Conservation (phyloP, 2,113 vertebrate genomes). For the Psophia crepitans region DNA sequence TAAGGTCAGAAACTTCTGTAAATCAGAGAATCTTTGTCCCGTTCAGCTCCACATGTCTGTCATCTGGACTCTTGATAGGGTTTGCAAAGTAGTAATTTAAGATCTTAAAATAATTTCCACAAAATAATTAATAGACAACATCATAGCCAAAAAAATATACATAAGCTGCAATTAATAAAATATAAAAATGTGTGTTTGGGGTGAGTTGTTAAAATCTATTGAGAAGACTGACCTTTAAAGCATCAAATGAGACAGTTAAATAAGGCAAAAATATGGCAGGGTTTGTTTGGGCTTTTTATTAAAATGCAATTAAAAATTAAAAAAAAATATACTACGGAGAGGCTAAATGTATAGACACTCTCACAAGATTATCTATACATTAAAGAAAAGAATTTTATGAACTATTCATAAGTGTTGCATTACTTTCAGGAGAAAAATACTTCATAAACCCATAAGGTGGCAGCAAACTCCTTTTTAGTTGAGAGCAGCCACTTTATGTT, state of each 20-base stretch:
- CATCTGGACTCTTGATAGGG: not conserved
- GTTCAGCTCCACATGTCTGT: not conserved
- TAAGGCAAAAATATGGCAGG: not conserved
- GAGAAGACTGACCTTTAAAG: not conserved
- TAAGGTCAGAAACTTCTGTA: not conserved
- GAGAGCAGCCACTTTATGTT: not conserved
- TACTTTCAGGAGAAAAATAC: not conserved
- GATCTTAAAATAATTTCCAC: not conserved
- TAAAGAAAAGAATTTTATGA: not conserved
- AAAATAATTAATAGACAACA: not conserved
- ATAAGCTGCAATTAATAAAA: not conserved
- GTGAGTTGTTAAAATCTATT: not conserved
- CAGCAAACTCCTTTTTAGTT: slow-evolving; percentile 67
- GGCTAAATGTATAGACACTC: not conserved
- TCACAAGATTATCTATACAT: not conserved
- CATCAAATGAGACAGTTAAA: not conserved
- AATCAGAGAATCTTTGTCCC: not conserved
- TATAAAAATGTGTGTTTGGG: not conserved
- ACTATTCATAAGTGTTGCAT: not conserved
- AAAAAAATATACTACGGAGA: not conserved
- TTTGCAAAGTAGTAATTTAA: not conserved
- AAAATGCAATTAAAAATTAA: not conserved
- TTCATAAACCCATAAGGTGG: slow-evolving; percentile 67
- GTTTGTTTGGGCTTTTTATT: not conserved
- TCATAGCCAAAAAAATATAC: not conserved